Conservation (phyloP, 2,797 vertebrate species). For the Pseudocheirus occidentalis region DNA sequence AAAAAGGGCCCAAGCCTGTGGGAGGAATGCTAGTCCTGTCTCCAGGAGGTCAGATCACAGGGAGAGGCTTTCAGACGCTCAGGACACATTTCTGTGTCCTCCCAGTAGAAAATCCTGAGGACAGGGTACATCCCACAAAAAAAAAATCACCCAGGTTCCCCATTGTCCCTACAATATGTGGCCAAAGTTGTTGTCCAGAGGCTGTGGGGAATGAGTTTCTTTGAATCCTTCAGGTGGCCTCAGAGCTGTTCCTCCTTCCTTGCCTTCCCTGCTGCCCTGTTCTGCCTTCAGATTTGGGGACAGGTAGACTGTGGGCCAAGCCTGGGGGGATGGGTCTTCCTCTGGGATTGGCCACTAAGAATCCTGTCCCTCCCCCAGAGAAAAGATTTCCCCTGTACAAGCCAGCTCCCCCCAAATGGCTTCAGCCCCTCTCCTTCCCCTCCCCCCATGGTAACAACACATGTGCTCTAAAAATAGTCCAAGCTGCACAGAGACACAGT, state of each 20-base stretch:
- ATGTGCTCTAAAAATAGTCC: neutral
- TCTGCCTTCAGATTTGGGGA: neutral
- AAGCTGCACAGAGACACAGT: neutral
- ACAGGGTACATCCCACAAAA: neutral
- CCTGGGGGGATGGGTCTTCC: neutral
- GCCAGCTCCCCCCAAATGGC: neutral
- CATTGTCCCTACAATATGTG: neutral
- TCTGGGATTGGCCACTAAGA: neutral
- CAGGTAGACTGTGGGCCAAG: neutral
- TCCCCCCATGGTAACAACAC: neutral
- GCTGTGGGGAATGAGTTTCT: neutral
- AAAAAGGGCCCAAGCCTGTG: neutral
- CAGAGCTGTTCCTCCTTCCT: neutral
- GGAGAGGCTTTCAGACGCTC: neutral
- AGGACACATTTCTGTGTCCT: neutral
- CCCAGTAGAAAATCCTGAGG: neutral
- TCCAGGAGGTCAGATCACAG: neutral
- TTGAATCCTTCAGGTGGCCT: neutral
- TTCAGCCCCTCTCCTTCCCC: neutral
- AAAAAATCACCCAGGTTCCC: neutral
- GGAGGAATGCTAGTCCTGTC: neutral
- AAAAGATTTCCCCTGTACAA: neutral
- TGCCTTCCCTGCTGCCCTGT: neutral
- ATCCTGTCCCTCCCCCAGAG: neutral
- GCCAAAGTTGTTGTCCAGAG: too few species aligned